Base-by-base conservation (phyloP, 2,888 invertebrate species). In the Lithodes maja region DNA sequence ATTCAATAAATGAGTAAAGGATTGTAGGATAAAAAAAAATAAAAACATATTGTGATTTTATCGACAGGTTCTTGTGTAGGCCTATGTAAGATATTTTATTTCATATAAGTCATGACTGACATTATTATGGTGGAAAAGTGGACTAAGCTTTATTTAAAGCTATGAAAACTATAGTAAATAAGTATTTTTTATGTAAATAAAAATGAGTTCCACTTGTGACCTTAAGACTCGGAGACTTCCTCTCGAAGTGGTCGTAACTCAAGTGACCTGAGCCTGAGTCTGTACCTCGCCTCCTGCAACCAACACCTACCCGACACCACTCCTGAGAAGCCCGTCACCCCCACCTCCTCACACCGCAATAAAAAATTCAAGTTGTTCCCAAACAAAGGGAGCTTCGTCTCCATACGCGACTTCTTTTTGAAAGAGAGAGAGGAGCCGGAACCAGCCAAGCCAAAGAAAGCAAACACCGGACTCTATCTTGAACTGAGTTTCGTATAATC, bases 171-270 rank as follows among this genome's bases (percentile, higher is more conserved):
- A 61, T 61, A 61, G 68, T 61, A 61, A 15, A 12, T 12, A 7
- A 61, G 68, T 61, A 7, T 61, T 15, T 61, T 61, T 15, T 61
- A 15, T 61, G 71, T 71, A 71, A n/a, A 5, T 71, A 50, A 50
- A 5, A 61, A 17, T 71, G 49, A 79, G 71, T 85, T 71, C 33
- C 80, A 52, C 71, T 81, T n/a, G 33, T 33, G 49, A 55, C 81
- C 74, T 15, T 61, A 81, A 89, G 88, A 89, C 74, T 89, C 88
- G 9, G 88, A 89, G 75, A 89, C 88, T 12, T 89, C 88, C 33
- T 85, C 88, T 81, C 81, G 85, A 52, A 85, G 88, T 69, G 88
- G 88, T n/a, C 88, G 78, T 80, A 89, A 89, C 71, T 89, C 85
- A 53, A 85, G 84, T 81, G 88, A 89, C 77, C 49, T 85, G 61